These are phyloP conservation scores for Dolomedes plantarius DNA, from an alignment of 2,888 invertebrate genomes.

Conservation along the genomic window DNA sequence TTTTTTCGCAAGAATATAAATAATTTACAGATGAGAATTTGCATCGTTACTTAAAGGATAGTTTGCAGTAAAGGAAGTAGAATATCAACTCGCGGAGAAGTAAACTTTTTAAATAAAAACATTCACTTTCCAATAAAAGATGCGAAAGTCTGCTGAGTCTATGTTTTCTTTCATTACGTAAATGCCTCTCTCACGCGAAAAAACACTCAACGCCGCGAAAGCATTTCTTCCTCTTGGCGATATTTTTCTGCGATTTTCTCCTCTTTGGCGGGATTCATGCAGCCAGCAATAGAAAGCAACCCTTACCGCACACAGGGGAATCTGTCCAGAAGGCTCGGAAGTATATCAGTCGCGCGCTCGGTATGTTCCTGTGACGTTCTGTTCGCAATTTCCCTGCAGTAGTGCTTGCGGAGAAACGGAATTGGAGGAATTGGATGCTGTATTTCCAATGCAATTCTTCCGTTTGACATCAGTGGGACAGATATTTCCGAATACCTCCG, in stretches of 20 bases:
- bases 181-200: too few relatives aligned
- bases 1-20: too few relatives aligned
- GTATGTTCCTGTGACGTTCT: neutral
- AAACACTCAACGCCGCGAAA: too few relatives aligned
- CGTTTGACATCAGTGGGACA: neutral
- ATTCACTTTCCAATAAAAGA: too few relatives aligned
- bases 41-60: too few relatives aligned
- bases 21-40: too few relatives aligned
- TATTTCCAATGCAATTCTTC: neutral
- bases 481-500: neutral
- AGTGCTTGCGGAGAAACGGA: neutral
- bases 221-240: too few relatives aligned
- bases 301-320: conserved; percentile 22
- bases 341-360: conserved; percentile 24
- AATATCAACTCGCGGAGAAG: too few relatives aligned
- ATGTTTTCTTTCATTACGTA: too few relatives aligned
- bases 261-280: conserved; percentile 17
- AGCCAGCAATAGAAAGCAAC: conserved; percentile 30
- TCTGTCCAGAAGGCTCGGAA: conserved; percentile 46
- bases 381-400: neutral
- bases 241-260: neutral
- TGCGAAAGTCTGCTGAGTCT: too few relatives aligned
- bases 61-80: too few relatives aligned
- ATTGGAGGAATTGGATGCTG: neutral
- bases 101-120: too few relatives aligned